A percentile compares a stretch with the other conserved stretches of the same genome.
Evolutionary conservation across 2,888 invertebrate species (phyloP).

Genomic region (Eupithecia centaureata): DNA sequence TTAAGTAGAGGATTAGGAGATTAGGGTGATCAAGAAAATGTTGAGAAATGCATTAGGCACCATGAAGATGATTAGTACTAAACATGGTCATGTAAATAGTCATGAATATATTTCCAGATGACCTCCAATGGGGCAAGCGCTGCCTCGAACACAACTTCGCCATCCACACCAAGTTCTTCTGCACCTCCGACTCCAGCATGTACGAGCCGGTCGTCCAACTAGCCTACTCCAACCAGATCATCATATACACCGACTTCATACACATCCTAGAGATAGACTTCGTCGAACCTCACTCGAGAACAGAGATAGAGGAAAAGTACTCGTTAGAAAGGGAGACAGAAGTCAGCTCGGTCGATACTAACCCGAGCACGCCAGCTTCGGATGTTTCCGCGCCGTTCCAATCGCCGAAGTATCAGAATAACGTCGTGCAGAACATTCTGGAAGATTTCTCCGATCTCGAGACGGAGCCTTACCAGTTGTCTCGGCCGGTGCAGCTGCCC

Average conservation of each 20-base stretch:
- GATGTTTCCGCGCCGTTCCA: slow-evolving; percentile 76
- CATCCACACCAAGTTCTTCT: slow-evolving; percentile 95
- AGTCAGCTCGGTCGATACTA: slow-evolving; percentile 63
- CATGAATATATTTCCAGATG: slow-evolving; percentile 61
- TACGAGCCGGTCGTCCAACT: slow-evolving; percentile 88
- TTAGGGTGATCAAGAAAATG: too few species aligned
- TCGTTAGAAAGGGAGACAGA: slow-evolving; percentile 59
- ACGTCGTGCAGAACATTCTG: slow-evolving; percentile 84
- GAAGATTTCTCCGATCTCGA: slow-evolving; percentile 86
- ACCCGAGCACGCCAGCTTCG: slow-evolving; percentile 70
- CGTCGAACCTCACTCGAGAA: slow-evolving; percentile 71
- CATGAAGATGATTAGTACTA: too few species aligned
- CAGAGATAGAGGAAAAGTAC: slow-evolving; percentile 65
- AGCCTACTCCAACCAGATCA: slow-evolving; percentile 88
- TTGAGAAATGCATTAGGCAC: too few species aligned
- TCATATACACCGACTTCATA: slow-evolving; percentile 93
- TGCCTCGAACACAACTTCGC: slow-evolving; percentile 96
- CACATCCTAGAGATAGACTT: slow-evolving; percentile 89
- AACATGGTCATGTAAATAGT: not conserved
- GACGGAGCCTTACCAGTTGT: slow-evolving; percentile 78
- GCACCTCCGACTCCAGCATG: slow-evolving; percentile 92
- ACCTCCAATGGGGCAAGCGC: slow-evolving; percentile 86
- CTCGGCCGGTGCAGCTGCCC: slow-evolving; percentile 72
- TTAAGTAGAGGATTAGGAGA: too few species aligned
- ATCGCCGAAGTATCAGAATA: slow-evolving; percentile 81